phyloP scores from a whole-genome alignment of 2,888 invertebrate genomes.

The Micoletzkya japonica region DNA sequence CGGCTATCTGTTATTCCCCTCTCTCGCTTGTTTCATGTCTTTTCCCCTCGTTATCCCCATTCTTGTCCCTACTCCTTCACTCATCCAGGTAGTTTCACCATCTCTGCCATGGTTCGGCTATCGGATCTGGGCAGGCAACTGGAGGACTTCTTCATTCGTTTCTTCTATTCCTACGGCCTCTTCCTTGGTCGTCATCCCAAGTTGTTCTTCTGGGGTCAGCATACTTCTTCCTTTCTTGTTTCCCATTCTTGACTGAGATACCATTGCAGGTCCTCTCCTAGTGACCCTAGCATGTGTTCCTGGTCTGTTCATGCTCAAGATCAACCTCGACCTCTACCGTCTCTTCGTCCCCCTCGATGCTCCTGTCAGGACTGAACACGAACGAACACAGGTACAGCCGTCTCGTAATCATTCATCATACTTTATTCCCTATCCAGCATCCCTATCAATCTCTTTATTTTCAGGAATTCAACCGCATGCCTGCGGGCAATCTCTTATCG shows the following conservation, averaged over 20 bases:
- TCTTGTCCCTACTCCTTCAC: not conserved
- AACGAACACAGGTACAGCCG: constrained; percentile 38
- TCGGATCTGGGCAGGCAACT: constrained; percentile 32
- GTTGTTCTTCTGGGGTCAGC: constrained; percentile 40
- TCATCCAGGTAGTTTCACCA: not conserved
- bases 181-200: constrained; percentile 57
- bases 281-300: constrained; percentile 50
- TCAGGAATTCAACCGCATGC: constrained; percentile 51
- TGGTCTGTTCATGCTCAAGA: constrained; percentile 53
- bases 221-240: constrained; percentile 8
- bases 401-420: not conserved
- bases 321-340: constrained; percentile 61
- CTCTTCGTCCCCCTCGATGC: constrained; percentile 62
- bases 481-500: constrained; percentile 40
- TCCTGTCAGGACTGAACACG: constrained; percentile 53
- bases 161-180: constrained; percentile 55
- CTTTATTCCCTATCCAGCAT: too few species aligned
- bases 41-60: not conserved
- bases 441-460: not conserved
- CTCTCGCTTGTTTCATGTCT: too few species aligned
- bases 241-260: not conserved
- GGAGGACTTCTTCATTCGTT: constrained; percentile 39
- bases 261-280: constrained; percentile 17
- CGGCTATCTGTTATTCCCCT: too few species aligned
- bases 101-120: not conserved